Conservation (phyloP, 1,140 invertebrate genomes). For the Chymomyza costata region DNA sequence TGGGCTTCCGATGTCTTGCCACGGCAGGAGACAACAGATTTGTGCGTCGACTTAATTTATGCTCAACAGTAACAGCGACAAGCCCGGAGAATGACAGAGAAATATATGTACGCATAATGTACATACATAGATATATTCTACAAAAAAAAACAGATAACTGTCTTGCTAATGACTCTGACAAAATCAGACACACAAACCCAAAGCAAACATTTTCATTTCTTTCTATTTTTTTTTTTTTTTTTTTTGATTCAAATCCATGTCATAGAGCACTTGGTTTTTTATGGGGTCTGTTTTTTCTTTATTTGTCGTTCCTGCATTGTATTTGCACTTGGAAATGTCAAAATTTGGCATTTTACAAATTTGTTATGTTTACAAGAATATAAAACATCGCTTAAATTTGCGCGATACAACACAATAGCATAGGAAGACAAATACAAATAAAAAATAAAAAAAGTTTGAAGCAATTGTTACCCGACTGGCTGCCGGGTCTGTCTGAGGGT, state of each 20-base stretch:
- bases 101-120: conserved; percentile 12
- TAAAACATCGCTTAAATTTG: too few species aligned
- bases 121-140: conserved; percentile 13
- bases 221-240: too few species aligned
- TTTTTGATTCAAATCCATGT: too few species aligned
- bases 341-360: conserved; percentile 6
- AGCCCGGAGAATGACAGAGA: too few species aligned
- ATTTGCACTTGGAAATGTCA: too few species aligned
- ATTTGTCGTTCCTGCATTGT: too few species aligned
- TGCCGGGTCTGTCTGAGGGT: neutral
- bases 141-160: conserved; percentile 39
- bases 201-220: conserved; percentile 38
- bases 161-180: conserved; percentile 36
- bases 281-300: too few species aligned
- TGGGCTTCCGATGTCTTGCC: conserved; percentile 16
- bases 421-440: too few species aligned
- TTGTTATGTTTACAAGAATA: conserved; percentile 11
- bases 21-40: conserved; percentile 17
- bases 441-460: neutral
- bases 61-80: too few species aligned
- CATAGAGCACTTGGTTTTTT: too few species aligned
- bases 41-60: conserved; percentile 45
- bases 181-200: neutral
- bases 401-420: too few species aligned
- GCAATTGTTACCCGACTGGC: neutral